Percentiles rank a stretch among this genome's conserved stretches.
Evolutionary conservation across 1,140 invertebrate genomes (phyloP).

Genomic region (Pachypeltis micranthus): DNA sequence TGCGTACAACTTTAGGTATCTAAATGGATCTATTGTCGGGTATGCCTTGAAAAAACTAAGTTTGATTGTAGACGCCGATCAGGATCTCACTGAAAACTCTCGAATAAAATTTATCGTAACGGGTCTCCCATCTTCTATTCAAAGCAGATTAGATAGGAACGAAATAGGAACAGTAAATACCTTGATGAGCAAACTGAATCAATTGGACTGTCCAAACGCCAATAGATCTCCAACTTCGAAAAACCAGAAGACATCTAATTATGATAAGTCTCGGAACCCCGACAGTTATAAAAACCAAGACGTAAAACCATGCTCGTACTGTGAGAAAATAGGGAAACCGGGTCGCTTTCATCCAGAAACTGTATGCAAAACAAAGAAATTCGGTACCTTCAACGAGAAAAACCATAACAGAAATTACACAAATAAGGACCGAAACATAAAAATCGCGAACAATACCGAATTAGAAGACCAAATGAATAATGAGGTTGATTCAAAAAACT

Average conservation of each 20-base stretch:
- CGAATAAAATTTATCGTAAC: conserved; percentile 26
- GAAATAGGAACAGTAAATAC: conserved; percentile 22
- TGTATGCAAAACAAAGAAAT: not conserved
- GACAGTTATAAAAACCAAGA: too few species aligned
- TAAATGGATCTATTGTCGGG: conserved; percentile 29
- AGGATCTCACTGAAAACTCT: conserved; percentile 20
- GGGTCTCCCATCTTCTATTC: conserved; percentile 29
- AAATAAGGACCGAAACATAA: too few species aligned
- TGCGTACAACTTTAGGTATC: conserved; percentile 30
- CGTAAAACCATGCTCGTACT: not conserved
- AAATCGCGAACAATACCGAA: too few species aligned
- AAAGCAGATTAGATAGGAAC: conserved; percentile 27
- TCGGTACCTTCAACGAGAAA: too few species aligned
- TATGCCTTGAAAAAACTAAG: conserved; percentile 32
- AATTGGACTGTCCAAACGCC: not conserved
- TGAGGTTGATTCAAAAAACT: conserved; percentile 4
- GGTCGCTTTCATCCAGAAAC: not conserved
- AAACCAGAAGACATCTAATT: not conserved
- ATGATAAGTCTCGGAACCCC: not conserved
- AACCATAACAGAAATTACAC: too few species aligned
- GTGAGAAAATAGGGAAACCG: not conserved
- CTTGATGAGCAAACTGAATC: not conserved
- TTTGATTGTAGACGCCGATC: conserved; percentile 21
- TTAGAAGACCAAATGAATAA: not conserved
- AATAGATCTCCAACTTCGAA: not conserved